Conservation (phyloP, 2,113 vertebrate species). For the Saguinus midas region DNA sequence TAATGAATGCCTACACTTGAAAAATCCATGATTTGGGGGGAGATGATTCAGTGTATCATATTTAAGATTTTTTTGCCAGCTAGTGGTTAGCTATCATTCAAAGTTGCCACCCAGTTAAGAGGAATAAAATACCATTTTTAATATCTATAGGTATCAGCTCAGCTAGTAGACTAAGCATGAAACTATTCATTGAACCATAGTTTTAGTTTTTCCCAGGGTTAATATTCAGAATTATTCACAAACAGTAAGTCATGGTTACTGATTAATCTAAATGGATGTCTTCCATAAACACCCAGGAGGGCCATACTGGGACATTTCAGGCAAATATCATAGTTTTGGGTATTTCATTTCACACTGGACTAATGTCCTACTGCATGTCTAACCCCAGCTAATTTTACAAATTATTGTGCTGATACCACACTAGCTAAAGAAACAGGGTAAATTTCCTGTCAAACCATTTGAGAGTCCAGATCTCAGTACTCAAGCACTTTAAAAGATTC, state of each 20-base stretch:
- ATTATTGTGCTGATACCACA: neutral
- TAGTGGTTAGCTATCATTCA: neutral
- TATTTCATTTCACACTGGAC: neutral
- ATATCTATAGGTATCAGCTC: neutral
- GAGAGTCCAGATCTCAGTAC: neutral
- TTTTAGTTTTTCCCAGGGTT: neutral
- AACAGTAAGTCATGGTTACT: neutral
- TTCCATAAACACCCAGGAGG: neutral
- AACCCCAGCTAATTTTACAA: neutral
- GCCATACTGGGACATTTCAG: neutral
- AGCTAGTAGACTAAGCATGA: neutral
- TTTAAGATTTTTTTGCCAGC: neutral
- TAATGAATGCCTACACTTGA: neutral
- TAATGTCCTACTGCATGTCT: neutral
- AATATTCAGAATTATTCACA: slow-evolving; percentile 16
- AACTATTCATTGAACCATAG: neutral
- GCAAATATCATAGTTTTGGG: neutral
- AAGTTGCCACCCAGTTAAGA: neutral
- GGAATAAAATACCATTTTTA: neutral
- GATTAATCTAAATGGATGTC: neutral
- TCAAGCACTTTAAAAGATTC: neutral
- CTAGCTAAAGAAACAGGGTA: neutral
- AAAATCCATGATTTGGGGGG: neutral
- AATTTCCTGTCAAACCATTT: neutral
- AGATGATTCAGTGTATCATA: neutral